These are phyloP conservation scores for Hololepta plana DNA, from an alignment of 2,888 invertebrate species.

Conservation along the genomic window DNA sequence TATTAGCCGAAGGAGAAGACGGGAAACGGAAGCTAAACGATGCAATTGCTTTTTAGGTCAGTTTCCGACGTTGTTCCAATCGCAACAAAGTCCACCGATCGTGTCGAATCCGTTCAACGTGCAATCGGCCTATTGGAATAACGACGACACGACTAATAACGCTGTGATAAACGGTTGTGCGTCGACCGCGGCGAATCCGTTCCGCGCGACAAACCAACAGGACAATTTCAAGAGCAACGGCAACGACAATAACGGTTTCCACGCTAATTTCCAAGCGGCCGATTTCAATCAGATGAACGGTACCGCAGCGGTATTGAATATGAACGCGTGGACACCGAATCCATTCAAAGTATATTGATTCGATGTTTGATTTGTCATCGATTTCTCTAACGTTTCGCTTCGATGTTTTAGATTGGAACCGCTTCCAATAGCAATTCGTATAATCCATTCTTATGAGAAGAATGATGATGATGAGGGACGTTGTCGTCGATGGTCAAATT, in stretches of 20 bases:
- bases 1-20: too few relatives aligned
- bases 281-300: too few relatives aligned
- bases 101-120: slow-evolving; percentile 13
- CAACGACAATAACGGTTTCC: slow-evolving; percentile 15
- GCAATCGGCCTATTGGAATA: slow-evolving; percentile 6
- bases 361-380: slow-evolving; percentile 11
- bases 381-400: slow-evolving; percentile 7
- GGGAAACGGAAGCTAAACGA: not conserved
- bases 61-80: slow-evolving; percentile 19
- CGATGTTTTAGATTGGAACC: slow-evolving; percentile 23
- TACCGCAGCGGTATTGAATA: too few relatives aligned
- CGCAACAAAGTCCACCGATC: slow-evolving; percentile 14
- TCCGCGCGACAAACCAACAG: slow-evolving; percentile 14
- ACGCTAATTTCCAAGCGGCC: slow-evolving; percentile 17
- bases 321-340: slow-evolving; percentile 22
- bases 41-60: slow-evolving; percentile 18
- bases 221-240: too few relatives aligned
- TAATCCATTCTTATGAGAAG: slow-evolving; percentile 38
- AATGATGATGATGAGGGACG: slow-evolving; percentile 3
- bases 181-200: slow-evolving; percentile 20
- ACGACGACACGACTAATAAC: slow-evolving; percentile 4
- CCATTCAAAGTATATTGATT: slow-evolving; percentile 22
- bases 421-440: slow-evolving; percentile 29
- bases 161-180: too few relatives aligned
- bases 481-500: too few relatives aligned